Conservation (phyloP, 2,113 vertebrate species). For the Crypturellus undulatus region DNA sequence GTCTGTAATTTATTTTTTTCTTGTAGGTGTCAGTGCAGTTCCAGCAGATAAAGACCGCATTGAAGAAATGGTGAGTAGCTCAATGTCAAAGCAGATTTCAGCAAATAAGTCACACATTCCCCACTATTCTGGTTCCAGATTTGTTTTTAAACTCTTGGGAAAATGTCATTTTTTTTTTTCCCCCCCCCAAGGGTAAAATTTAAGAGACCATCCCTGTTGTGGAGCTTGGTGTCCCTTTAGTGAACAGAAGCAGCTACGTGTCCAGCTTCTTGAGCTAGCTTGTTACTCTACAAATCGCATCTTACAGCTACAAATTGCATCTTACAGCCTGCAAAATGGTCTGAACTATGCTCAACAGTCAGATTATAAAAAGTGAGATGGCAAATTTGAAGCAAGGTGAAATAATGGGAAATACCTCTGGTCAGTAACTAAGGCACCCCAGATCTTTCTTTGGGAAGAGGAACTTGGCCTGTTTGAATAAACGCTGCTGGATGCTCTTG, state of each 20-base stretch:
- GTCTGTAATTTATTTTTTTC: background rate
- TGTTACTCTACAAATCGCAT: background rate
- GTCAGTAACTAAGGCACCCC: background rate
- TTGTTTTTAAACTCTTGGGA: background rate
- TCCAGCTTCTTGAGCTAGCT: background rate
- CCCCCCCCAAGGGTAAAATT: background rate
- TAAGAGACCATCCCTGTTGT: background rate
- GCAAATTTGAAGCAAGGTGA: background rate
- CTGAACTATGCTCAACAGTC: background rate
- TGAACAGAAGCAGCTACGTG: background rate
- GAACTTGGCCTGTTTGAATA: background rate
- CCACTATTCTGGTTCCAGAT: background rate
- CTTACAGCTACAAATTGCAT: background rate
- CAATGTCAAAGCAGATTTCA: background rate
- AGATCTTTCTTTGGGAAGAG: background rate
- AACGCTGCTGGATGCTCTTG: background rate
- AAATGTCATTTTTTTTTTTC: background rate
- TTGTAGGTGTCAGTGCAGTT: conserved; percentile 30
- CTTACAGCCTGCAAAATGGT: background rate
- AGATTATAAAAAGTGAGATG: background rate
- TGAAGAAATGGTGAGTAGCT: conserved; percentile 70
- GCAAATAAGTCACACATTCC: background rate
- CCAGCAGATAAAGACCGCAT: conserved; percentile 51
- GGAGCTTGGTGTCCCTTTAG: background rate
- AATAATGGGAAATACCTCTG: background rate